phyloP scores from a whole-genome alignment of 2,113 vertebrate species.

The Chamaetylas fuelleborni region DNA sequence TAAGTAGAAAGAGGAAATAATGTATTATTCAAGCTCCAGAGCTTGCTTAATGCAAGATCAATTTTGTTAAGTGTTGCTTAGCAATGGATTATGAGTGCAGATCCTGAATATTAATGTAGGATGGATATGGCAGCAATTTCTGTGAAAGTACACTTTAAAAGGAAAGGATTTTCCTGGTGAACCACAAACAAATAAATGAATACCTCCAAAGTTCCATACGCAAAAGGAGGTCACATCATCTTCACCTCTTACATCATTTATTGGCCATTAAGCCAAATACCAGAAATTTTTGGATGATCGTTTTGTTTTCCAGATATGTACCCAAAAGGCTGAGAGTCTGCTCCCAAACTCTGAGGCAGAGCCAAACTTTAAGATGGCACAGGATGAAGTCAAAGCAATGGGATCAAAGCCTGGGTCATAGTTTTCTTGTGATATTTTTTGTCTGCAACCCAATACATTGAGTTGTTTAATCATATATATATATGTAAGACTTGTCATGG shows the following conservation, averaged over 20 bases:
- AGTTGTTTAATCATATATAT: not conserved
- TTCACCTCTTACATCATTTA: not conserved
- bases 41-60: slow-evolving; percentile 65
- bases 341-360: not conserved
- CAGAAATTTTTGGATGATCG: not conserved
- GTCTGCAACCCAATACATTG: not conserved
- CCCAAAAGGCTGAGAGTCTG: not conserved
- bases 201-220: not conserved
- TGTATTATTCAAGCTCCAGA: slow-evolving; percentile 64
- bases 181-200: not conserved
- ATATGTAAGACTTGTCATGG: not conserved
- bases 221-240: not conserved
- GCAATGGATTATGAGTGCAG: slow-evolving; percentile 62
- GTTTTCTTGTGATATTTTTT: not conserved
- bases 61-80: slow-evolving; percentile 72
- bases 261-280: not conserved
- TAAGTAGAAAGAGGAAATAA: slow-evolving; percentile 53
- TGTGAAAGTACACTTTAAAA: not conserved
- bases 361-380: not conserved
- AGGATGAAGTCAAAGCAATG: not conserved
- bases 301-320: not conserved
- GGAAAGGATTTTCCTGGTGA: not conserved
- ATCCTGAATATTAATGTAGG: slow-evolving; percentile 52
- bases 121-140: not conserved
- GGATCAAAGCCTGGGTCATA: not conserved